Base-by-base conservation (phyloP, 2,888 invertebrate genomes). In the Philonicus albiceps region DNA sequence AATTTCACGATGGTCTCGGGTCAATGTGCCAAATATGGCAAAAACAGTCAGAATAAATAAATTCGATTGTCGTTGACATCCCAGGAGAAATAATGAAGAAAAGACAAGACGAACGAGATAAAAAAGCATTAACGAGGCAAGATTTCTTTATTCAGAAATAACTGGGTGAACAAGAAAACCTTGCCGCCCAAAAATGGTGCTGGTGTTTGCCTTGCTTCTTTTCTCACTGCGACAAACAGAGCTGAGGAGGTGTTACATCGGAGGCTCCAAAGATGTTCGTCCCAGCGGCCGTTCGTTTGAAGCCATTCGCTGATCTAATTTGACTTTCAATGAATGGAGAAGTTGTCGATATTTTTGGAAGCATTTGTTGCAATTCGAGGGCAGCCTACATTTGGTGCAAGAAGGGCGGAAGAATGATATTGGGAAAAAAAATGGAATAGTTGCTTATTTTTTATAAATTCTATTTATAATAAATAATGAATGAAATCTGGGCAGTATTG, bases 151-250 rank as follows among this genome's bases (percentile, higher is more conserved):
- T 74, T 74, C 49, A 85, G 49, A 85, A 85, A 85, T 74, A 85
- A 85, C 85, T 85, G 85, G 85, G 85, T 85, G 85, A 85, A 53
- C 85, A 85, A 74, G 85, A 85, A 85, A 34, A 53, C 85, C 85
- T 85, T 85, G 85, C 30, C 34, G n/a, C 11, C 75, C 75, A 75
- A 85, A 85, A 75, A 85, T 85, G 85, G 75, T 74, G 74, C 49
- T 73, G 27, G 16, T 85, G n/a, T 72, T 31, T 16, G 34, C 37
- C 37, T 34, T 83, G 64, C 19, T 78, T 40, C 19, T 37, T 37
- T 64, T 53, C 81, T 53, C 49, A n/a, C 49, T 64, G 64, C 27
- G 78, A n/a, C 37, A 80, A 30, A 27, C 55, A 8, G 55, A 27
- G 8, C 27, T 64, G 83, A 30, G 83, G 83, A 83, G 83, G 83